These are phyloP conservation scores for Dendrolimus houi DNA, from an alignment of 2,888 invertebrate genomes.

Conservation along the genomic window DNA sequence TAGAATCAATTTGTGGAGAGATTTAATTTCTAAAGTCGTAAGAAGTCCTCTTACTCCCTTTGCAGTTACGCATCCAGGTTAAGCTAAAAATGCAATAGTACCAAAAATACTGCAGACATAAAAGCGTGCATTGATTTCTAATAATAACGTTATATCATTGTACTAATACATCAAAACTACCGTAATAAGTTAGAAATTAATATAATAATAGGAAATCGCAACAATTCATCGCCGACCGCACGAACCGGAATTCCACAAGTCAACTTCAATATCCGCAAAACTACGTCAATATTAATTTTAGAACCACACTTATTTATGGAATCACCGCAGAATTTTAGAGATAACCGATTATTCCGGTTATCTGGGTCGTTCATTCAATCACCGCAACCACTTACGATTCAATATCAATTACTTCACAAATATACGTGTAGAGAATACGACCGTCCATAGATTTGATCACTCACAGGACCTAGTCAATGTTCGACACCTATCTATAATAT, in stretches of 20 bases:
- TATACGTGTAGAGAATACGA: no score
- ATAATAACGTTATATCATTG: neutral
- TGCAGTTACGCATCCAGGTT: no score
- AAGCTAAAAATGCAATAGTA: no score
- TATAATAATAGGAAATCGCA: neutral
- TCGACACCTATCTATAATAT: no score
- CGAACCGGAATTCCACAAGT: neutral
- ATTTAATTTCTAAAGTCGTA: no score
- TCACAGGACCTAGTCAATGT: no score
- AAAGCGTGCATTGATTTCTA: no score
- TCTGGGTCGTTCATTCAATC: neutral
- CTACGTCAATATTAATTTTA: conserved; percentile 22
- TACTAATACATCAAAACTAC: neutral
- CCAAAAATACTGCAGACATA: no score
- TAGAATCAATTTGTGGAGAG: no score
- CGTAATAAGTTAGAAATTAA: conserved; percentile 7
- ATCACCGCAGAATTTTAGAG: conserved; percentile 1
- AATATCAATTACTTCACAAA: no score
- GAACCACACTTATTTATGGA: conserved; percentile 14
- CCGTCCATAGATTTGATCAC: no score
- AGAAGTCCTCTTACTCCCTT: no score
- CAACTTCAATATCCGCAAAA: neutral
- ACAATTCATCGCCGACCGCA: neutral
- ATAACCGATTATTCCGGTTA: neutral
- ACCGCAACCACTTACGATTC: neutral